Conservation (phyloP, 2,888 invertebrate genomes). For the Lutraria lutraria region DNA sequence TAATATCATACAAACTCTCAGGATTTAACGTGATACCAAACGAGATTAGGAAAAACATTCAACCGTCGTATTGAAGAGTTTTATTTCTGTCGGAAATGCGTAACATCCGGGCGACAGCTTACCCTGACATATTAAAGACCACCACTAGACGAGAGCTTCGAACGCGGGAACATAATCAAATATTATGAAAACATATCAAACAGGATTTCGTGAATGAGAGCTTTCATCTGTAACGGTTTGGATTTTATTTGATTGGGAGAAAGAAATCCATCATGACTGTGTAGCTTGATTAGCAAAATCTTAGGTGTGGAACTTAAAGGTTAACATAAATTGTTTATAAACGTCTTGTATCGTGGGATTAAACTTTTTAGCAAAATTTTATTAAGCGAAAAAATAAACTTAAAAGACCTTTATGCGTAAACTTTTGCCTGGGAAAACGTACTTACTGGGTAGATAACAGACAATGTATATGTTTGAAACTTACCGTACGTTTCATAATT, state of each 20-base stretch:
- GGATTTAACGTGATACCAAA: conserved; percentile 2
- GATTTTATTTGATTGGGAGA: background rate
- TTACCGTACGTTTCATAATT: background rate
- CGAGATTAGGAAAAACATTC: conserved; percentile 26
- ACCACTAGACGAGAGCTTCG: conserved; percentile 38
- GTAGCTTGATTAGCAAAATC: background rate
- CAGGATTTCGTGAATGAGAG: conserved; percentile 9
- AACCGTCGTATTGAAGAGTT: conserved; percentile 14
- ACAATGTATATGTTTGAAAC: conserved; percentile 4
- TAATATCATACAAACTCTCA: conserved; percentile 27
- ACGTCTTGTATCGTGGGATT: background rate
- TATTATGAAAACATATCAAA: conserved; percentile 57
- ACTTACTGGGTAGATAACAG: background rate
- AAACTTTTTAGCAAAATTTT: background rate
- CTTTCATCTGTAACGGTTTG: background rate
- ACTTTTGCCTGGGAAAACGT: background rate
- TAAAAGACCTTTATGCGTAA: background rate
- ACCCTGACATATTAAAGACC: conserved; percentile 38
- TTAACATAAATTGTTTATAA: background rate
- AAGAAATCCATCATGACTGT: background rate
- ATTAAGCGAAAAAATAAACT: conserved; percentile 7
- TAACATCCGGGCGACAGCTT: conserved; percentile 29
- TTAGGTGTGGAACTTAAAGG: background rate
- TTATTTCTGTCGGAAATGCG: conserved; percentile 31
- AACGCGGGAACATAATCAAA: conserved; percentile 44